Conservation (phyloP, 2,113 vertebrate genomes). For the Sterna hirundo region DNA sequence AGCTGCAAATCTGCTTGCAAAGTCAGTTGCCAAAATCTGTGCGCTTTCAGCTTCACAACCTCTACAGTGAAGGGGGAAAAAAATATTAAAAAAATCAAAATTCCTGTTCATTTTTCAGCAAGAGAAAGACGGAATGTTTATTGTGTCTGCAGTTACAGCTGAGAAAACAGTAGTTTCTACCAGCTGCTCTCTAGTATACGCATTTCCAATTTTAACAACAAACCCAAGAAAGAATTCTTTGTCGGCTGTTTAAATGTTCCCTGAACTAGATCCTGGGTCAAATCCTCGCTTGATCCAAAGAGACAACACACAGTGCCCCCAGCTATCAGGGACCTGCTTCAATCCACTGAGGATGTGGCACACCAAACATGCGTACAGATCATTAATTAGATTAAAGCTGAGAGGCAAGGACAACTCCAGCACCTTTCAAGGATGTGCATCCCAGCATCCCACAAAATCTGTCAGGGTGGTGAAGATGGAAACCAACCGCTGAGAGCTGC, state of each 20-base stretch:
- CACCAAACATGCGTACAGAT: not conserved
- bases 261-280: not conserved
- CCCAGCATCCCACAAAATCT: not conserved
- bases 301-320: not conserved
- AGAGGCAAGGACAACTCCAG: not conserved
- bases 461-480: not conserved
- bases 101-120: not conserved
- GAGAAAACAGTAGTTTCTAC: not conserved
- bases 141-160: not conserved
- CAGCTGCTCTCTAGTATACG: not conserved
- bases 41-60: not conserved
- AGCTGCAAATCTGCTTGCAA: not conserved
- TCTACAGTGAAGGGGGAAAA: not conserved
- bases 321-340: not conserved
- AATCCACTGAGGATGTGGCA: not conserved
- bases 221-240: not conserved
- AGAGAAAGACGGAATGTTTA: not conserved
- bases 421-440: not conserved
- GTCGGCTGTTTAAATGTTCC: not conserved
- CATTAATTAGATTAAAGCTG: not conserved
- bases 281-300: not conserved
- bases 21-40: not conserved
- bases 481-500: not conserved
- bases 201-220: not conserved
- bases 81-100: not conserved